Base-by-base conservation (phyloP, 2,797 vertebrate genomes). In the Hypotaenidia philippensis region DNA sequence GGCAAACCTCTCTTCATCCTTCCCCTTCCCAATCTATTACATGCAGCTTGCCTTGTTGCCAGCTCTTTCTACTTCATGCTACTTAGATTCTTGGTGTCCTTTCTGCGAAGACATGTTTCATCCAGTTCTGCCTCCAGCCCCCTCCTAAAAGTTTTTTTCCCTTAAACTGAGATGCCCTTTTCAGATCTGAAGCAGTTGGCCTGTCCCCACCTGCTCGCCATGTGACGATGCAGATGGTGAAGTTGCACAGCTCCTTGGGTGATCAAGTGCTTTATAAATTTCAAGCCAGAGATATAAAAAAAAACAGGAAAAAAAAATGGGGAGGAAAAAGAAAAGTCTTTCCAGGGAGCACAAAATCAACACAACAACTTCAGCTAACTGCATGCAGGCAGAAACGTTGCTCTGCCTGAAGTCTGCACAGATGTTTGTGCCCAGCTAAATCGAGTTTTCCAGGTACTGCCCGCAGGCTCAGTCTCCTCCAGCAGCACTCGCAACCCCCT, bases 161-260 rank as follows among this genome's bases (percentile, higher is more conserved):
- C 76, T 86, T 36, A 41, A 91, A 65, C 23, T 52, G 52, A 50
- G 57, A 36, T 8, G 19, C 45, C 5, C 18, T 55, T 88, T 69
- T 61, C 80, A 69, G 52, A 36, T 40, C 26, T 15, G 53, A 80
- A 93, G 65, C 90, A 88, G 80, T 69, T 88, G 86, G 76, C 65
- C 65, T 50, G 65, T 71, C 69, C 44, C 64, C 2, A 5, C 66
- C 55, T 70, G 52, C 68, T 78, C 4, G 0, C 70, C 6, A 8
- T 70, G 52, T 0, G 0, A 60, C 0, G 0, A 56, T 66, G 71
- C 78, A 79, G 81, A 70, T 56, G 78, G 83, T 6, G 2, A 66
- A 57, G 47, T 12, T 50, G 55, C 70, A 77, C 36, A 61, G 25
- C 66, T 90, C 52, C 78, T 83, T 60, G 78, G 56, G 71, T 85